These are phyloP conservation scores for Scolopax bukidnonensis DNA, from an alignment of 2,797 vertebrate genomes.

Conservation along the genomic window DNA sequence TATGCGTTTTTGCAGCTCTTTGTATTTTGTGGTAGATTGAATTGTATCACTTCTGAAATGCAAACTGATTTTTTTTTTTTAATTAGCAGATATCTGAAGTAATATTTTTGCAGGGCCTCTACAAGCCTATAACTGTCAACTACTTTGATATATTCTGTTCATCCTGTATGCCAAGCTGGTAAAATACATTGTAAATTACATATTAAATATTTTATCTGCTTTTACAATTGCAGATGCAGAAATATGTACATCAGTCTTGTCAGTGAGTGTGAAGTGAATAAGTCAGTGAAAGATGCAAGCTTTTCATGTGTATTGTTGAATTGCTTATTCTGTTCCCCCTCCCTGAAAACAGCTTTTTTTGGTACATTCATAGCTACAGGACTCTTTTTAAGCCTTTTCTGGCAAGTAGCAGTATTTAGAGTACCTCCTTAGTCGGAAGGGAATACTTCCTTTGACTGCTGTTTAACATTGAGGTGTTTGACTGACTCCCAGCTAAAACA, in stretches of 20 bases:
- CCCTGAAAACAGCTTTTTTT: slow-evolving; percentile 19
- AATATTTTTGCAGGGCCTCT: slow-evolving; percentile 85
- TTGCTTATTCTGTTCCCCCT: slow-evolving; percentile 5
- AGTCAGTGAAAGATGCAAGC: slow-evolving; percentile 77
- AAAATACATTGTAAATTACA: slow-evolving; percentile 83
- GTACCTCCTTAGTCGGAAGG: neutral
- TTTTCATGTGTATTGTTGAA: slow-evolving; percentile 62
- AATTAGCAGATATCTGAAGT: slow-evolving; percentile 81
- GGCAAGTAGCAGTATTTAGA: slow-evolving; percentile 37
- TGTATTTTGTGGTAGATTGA: slow-evolving; percentile 85
- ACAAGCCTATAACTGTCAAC: slow-evolving; percentile 82
- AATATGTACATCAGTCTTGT: slow-evolving; percentile 81
- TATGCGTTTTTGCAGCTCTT: slow-evolving; percentile 83
- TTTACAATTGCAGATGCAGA: slow-evolving; percentile 82
- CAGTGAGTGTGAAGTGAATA: slow-evolving; percentile 81
- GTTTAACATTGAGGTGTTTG: slow-evolving; percentile 11
- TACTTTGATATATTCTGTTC: slow-evolving; percentile 84
- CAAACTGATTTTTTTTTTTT: slow-evolving; percentile 71
- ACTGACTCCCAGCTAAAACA: neutral
- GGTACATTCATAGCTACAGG: neutral
- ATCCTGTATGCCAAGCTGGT: slow-evolving; percentile 83
- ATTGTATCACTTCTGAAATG: slow-evolving; percentile 81
- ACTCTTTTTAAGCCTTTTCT: neutral
- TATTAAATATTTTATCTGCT: slow-evolving; percentile 89
- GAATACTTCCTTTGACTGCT: slow-evolving; percentile 20